Evolutionary conservation across 1,140 invertebrate species (phyloP).

Genomic region (Alviniconcha marisindica): DNA sequence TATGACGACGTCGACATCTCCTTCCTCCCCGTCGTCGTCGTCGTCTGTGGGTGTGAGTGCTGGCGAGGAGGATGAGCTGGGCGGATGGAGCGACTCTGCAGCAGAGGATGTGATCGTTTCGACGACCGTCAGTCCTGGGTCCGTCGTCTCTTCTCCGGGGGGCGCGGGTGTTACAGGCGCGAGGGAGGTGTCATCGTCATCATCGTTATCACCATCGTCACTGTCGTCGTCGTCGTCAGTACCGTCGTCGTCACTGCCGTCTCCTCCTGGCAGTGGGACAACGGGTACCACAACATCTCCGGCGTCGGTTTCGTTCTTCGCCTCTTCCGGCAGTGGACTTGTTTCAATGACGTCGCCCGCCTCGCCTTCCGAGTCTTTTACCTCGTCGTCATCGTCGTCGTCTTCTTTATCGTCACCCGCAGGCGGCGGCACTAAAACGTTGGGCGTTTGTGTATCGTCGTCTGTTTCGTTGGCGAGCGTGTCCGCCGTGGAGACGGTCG

Average conservation of each 20-base stretch:
- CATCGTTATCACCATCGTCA: not conserved
- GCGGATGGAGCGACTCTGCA: not conserved
- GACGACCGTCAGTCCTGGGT: not conserved
- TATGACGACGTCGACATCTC: not conserved
- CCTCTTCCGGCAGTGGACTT: not conserved
- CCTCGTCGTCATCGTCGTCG: not conserved
- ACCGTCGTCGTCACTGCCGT: not conserved
- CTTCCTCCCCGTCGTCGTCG: not conserved
- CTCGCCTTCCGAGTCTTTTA: not conserved
- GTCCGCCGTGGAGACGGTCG: not conserved
- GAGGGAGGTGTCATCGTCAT: not conserved
- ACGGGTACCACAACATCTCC: not conserved
- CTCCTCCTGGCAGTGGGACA: not conserved
- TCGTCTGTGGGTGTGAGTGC: not conserved
- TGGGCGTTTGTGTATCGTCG: not conserved
- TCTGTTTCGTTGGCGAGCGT: not conserved
- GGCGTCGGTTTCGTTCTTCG: slow-evolving; percentile 4
- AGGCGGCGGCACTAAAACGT: no score
- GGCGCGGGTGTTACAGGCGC: not conserved
- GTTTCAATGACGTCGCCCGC: not conserved
- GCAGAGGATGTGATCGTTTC: not conserved
- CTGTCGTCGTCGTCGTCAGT: not conserved
- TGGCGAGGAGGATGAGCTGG: not conserved
- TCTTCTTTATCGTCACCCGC: not conserved
- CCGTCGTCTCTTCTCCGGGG: not conserved